phyloP scores from a whole-genome alignment of 2,797 vertebrate species.

The Myiotriccus ornatus region DNA sequence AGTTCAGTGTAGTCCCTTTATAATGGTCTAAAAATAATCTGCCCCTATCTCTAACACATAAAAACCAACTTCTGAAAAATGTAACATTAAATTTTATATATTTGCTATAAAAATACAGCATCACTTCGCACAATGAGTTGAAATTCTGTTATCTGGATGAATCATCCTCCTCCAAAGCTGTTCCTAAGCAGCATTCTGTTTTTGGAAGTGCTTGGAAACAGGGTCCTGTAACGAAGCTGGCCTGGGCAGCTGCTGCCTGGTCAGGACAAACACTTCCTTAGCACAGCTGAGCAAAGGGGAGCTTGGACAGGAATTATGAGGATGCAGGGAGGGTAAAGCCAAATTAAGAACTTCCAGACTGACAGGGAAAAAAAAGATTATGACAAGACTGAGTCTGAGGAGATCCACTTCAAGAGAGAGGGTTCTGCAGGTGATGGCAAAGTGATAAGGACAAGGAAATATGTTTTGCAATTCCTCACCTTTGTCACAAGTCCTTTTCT shows the following conservation, averaged over 20 bases:
- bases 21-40: background rate
- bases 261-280: background rate
- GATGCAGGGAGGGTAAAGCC: background rate
- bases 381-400: background rate
- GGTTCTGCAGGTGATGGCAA: background rate
- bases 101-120: background rate
- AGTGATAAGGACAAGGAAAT: background rate
- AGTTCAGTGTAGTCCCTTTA: background rate
- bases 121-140: background rate
- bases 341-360: background rate
- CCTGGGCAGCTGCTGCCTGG: background rate
- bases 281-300: background rate
- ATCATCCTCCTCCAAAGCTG: background rate
- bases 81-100: background rate
- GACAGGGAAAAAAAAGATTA: background rate
- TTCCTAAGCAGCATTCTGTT: background rate
- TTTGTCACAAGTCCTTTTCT: background rate
- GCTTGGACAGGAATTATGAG: background rate
- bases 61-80: background rate
- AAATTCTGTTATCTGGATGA: constrained; percentile 2
- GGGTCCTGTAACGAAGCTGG: background rate
- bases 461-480: background rate
- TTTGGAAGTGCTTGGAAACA: background rate
- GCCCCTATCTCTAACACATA: background rate
- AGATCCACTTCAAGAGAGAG: background rate